These are phyloP conservation scores for Astyanax mexicanus DNA, from an alignment of 2,797 vertebrate genomes.

Conservation along the genomic window DNA sequence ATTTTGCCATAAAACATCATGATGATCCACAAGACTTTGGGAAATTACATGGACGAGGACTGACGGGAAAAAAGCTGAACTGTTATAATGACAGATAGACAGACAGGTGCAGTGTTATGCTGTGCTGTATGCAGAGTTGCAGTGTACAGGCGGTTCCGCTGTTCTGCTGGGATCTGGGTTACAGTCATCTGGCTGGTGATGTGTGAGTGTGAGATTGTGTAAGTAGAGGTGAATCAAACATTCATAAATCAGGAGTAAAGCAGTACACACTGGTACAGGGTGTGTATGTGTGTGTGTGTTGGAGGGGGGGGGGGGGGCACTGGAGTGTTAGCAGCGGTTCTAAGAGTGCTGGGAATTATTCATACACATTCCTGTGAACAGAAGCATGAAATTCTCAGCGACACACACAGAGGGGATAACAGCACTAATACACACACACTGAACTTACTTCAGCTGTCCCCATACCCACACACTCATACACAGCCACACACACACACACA, in stretches of 20 bases:
- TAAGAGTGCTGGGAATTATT: conserved; percentile 1
- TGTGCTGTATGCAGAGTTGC: no score
- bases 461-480: no score
- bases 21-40: no score
- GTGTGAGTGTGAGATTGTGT: neutral
- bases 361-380: conserved; percentile 4
- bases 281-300: no score
- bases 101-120: neutral
- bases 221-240: neutral
- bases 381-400: conserved; percentile 11
- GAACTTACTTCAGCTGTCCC: neutral
- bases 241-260: neutral
- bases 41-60: no score
- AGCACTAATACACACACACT: neutral
- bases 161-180: no score
- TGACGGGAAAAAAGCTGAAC: no score
- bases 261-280: neutral
- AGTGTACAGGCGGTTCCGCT: neutral
- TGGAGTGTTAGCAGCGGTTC: conserved; percentile 1
- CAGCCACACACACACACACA: no score
- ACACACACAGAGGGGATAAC: neutral
- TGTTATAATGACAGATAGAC: no score
- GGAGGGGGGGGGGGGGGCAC: neutral
- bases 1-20: no score
- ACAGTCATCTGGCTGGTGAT: neutral